A percentile compares a stretch with the other conserved stretches of the same genome.
These are phyloP conservation scores for Lycia hirtaria DNA, from an alignment of 2,888 invertebrate species.

Conservation along the genomic window DNA sequence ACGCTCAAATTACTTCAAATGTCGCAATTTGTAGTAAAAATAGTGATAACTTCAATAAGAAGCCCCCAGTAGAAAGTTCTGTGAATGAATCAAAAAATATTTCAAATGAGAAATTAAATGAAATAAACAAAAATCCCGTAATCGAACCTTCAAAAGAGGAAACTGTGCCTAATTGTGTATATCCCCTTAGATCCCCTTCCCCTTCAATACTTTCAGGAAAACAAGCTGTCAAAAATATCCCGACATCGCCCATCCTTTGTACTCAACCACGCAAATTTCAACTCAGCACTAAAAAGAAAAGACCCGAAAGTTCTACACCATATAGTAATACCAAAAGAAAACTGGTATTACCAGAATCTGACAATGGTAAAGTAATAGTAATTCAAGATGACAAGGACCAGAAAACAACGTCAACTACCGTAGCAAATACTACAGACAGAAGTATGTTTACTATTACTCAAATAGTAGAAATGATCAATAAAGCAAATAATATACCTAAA, in stretches of 20 bases:
- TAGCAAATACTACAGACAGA: slow-evolving; percentile 57
- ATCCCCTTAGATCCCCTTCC: slow-evolving; percentile 60
- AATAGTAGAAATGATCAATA: slow-evolving; percentile 76
- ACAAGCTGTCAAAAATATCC: slow-evolving; percentile 37
- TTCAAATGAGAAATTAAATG: not conserved
- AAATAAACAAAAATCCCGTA: not conserved
- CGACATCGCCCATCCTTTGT: slow-evolving; percentile 70
- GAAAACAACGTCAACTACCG: slow-evolving; percentile 39
- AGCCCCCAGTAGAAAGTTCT: not conserved
- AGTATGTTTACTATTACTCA: slow-evolving; percentile 79
- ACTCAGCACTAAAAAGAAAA: slow-evolving; percentile 55
- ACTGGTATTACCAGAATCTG: slow-evolving; percentile 45
- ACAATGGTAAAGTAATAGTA: slow-evolving; percentile 36
- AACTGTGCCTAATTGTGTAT: slow-evolving; percentile 32
- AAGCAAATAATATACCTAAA: slow-evolving; percentile 48
- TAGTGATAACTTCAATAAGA: slow-evolving; percentile 13
- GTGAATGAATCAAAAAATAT: not conserved
- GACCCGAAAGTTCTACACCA: slow-evolving; percentile 53
- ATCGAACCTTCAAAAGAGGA: slow-evolving; percentile 23
- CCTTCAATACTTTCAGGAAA: slow-evolving; percentile 74
- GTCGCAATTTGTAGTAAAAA: slow-evolving; percentile 26
- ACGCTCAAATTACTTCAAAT: slow-evolving; percentile 39
- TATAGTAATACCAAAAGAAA: slow-evolving; percentile 50
- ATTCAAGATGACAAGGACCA: slow-evolving; percentile 32
- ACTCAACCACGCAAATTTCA: slow-evolving; percentile 64